Evolutionary conservation across 2,888 invertebrate genomes (phyloP).

Genomic region (Coremacera marginata): DNA sequence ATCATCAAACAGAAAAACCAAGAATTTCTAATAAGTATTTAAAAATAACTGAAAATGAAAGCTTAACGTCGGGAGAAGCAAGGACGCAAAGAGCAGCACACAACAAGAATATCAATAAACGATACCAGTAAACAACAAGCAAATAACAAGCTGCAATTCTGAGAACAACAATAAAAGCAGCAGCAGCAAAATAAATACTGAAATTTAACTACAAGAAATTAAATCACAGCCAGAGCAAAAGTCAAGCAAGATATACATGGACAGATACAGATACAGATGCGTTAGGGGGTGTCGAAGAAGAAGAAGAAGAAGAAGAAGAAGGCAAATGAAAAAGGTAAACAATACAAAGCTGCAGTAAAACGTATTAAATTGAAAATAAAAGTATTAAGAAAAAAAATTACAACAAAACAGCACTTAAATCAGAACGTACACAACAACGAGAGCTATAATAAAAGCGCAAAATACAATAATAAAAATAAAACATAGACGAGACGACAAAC

Average conservation of each 20-base stretch:
- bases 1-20: too few relatives aligned
- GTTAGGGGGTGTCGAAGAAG: not conserved
- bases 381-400: too few relatives aligned
- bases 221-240: not conserved
- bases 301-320: too few relatives aligned
- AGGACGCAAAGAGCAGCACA: too few relatives aligned
- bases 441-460: not conserved
- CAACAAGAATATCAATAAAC: not conserved
- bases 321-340: not conserved
- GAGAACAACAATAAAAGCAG: not conserved
- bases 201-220: not conserved
- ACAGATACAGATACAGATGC: not conserved
- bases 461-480: not conserved
- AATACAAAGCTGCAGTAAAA: not conserved
- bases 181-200: conserved; percentile 13
- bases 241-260: not conserved
- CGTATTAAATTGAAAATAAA: too few relatives aligned
- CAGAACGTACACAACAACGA: too few relatives aligned
- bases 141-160: not conserved
- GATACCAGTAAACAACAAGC: not conserved
- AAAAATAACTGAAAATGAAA: too few relatives aligned
- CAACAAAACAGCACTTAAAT: too few relatives aligned
- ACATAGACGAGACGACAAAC: not conserved
- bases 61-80: too few relatives aligned
- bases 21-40: too few relatives aligned